phyloP scores from a whole-genome alignment of 2,888 invertebrate genomes.

The Noctua janthina region DNA sequence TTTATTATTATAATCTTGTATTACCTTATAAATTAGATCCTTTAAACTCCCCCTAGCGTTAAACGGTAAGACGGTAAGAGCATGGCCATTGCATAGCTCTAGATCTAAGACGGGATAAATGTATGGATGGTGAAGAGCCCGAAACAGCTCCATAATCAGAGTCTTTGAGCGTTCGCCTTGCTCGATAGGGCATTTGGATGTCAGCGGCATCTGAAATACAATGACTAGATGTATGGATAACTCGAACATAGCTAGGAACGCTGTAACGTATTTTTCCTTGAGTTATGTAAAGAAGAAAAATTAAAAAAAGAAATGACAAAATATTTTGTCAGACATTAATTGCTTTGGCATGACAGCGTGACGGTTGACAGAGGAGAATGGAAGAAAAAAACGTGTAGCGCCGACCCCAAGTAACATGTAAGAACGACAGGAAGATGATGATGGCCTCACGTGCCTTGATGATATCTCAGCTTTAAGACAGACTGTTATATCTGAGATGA shows the following conservation, averaged over 20 bases:
- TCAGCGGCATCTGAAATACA: constrained; percentile 88
- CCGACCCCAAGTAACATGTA: too few relatives aligned
- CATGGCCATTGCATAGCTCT: constrained; percentile 93
- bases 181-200: constrained; percentile 92
- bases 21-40: constrained; percentile 96
- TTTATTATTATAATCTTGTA: too few relatives aligned
- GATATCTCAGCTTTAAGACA: neutral
- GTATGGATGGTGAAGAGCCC: constrained; percentile 97
- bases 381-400: too few relatives aligned
- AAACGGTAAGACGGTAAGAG: constrained; percentile 95
- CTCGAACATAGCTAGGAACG: neutral
- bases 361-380: too few relatives aligned
- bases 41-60: constrained; percentile 96
- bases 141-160: constrained; percentile 94
- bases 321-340: neutral
- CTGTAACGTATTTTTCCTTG: neutral
- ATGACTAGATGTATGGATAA: neutral
- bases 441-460: neutral
- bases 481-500: neutral
- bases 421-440: too few relatives aligned
- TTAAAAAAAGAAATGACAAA: neutral
- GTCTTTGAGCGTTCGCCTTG: constrained; percentile 92
- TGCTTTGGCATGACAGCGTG: neutral
- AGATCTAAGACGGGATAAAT: constrained; percentile 97
- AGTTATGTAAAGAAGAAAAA: neutral